These are phyloP conservation scores for Apomyelois bistriatella DNA, from an alignment of 2,888 invertebrate species.

Conservation along the genomic window DNA sequence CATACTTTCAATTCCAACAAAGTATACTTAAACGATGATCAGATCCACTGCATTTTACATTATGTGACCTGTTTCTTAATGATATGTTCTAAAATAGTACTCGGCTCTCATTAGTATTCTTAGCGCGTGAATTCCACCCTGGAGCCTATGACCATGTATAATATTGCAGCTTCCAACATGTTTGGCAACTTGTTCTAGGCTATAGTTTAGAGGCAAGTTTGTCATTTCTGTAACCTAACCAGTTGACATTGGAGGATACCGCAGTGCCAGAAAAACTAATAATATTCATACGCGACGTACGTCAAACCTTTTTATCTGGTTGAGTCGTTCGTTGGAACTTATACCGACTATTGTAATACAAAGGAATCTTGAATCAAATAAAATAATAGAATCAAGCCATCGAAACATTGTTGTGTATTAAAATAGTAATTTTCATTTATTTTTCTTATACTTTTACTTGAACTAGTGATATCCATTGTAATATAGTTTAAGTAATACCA, in stretches of 20 bases:
- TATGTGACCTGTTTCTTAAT: constrained; percentile 73
- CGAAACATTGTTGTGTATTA: not conserved
- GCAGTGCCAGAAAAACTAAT: constrained; percentile 11
- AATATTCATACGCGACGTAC: not conserved
- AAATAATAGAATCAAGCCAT: not conserved
- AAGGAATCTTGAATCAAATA: not conserved
- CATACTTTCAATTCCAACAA: constrained; percentile 64
- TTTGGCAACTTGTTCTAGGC: constrained; percentile 54
- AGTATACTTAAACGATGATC: constrained; percentile 52
- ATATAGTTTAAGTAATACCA: no score
- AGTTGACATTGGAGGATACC: constrained; percentile 1
- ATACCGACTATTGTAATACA: constrained; percentile 4
- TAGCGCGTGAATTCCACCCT: constrained; percentile 40
- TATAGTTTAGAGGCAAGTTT: constrained; percentile 35
- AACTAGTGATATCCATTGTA: no score
- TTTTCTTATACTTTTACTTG: no score
- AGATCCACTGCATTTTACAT: constrained; percentile 58
- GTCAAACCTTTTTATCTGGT: not conserved
- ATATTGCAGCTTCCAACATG: constrained; percentile 44
- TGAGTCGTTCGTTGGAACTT: not conserved
- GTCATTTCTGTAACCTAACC: constrained; percentile 32
- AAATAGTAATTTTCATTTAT: no score
- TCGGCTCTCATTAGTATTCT: constrained; percentile 65
- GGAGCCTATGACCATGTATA: constrained; percentile 57
- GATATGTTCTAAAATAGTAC: constrained; percentile 65